Conservation (phyloP, 2,888 invertebrate genomes). For the Trissoscelio sp. region DNA sequence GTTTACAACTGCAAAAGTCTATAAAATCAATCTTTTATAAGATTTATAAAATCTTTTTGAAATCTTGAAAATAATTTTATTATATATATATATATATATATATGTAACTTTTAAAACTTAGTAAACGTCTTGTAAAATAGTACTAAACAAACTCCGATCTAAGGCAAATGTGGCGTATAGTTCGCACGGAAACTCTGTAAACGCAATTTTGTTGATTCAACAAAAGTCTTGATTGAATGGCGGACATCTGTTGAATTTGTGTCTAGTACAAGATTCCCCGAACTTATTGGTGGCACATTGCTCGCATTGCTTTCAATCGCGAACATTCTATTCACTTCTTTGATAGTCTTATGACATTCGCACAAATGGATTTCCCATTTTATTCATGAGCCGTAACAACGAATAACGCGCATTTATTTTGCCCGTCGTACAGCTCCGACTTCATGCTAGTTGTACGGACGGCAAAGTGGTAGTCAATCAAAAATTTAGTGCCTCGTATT, state of each 20-base stretch:
- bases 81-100: no score
- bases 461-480: slow-evolving; percentile 16
- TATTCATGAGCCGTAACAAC: slow-evolving; percentile 30
- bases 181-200: not conserved
- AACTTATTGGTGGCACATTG: slow-evolving; percentile 5
- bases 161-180: not conserved
- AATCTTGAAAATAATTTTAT: no score
- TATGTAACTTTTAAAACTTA: no score
- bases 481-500: slow-evolving; percentile 14
- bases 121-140: no score
- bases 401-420: slow-evolving; percentile 26
- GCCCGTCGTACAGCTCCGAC: not conserved
- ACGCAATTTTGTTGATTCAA: slow-evolving; percentile 21
- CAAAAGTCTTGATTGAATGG: slow-evolving; percentile 28
- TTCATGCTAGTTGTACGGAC: not conserved
- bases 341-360: slow-evolving; percentile 25
- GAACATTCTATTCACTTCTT: slow-evolving; percentile 12
- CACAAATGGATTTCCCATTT: slow-evolving; percentile 21
- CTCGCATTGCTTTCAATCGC: slow-evolving; percentile 27
- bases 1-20: no score
- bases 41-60: no score
- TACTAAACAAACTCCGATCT: no score
- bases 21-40: no score
- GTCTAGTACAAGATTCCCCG: slow-evolving; percentile 5
- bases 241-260: slow-evolving; percentile 38